A percentile compares a stretch with the other conserved stretches of the same genome.
Conservation (phyloP, 2,113 vertebrate species). For the Callaeas wilsoni region DNA sequence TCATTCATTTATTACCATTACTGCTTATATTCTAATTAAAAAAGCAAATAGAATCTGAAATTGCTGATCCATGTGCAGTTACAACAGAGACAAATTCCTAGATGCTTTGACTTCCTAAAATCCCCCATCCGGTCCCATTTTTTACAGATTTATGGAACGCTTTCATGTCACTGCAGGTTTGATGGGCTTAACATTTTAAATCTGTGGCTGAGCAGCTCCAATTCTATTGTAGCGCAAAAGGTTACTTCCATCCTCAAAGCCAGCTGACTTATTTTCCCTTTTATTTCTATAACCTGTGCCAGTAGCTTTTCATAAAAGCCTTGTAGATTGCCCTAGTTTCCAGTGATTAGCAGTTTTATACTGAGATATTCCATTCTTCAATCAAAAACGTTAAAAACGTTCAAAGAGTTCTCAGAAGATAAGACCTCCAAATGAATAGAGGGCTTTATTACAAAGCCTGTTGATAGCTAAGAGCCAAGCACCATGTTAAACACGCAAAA, state of each 20-base stretch:
- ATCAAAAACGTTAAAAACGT: not conserved
- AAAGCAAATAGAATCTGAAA: not conserved
- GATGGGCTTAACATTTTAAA: not conserved
- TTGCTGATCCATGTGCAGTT: not conserved
- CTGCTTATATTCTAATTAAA: not conserved
- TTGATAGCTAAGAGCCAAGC: not conserved
- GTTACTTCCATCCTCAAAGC: not conserved
- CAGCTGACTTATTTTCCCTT: not conserved
- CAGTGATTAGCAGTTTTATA: not conserved
- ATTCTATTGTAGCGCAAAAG: not conserved
- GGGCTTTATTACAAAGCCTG: not conserved
- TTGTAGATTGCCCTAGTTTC: not conserved
- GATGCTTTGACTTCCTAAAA: not conserved
- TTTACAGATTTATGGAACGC: not conserved
- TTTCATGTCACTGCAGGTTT: not conserved
- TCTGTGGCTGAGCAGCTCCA: not conserved
- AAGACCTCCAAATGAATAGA: not conserved
- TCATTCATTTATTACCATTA: not conserved
- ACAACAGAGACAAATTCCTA: not conserved
- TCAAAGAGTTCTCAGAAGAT: not conserved
- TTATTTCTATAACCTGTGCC: not conserved
- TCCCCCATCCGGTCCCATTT: not conserved
- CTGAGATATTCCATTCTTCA: not conserved
- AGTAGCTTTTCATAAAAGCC: not conserved
- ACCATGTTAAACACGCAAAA: fast-evolving